A percentile compares a stretch with the other conserved stretches of the same genome.
These are phyloP conservation scores for Lepidostoma basale DNA, from an alignment of 1,140 invertebrate species.

Conservation along the genomic window DNA sequence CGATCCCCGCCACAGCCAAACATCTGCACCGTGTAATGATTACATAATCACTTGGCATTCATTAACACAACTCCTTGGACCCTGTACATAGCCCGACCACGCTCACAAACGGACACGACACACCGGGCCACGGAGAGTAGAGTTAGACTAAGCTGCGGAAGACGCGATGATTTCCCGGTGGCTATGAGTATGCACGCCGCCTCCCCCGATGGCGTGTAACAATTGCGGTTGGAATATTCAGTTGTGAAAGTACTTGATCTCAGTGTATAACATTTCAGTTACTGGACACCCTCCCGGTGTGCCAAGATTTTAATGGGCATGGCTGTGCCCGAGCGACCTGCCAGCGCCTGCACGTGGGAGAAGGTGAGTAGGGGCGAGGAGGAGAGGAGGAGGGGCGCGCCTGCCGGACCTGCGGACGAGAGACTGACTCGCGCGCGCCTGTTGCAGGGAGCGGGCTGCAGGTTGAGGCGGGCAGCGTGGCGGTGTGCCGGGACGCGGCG, in stretches of 20 bases:
- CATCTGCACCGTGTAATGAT: no score
- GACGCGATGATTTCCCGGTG: neutral
- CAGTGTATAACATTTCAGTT: slow-evolving; percentile 75
- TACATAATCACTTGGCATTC: no score
- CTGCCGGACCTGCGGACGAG: neutral
- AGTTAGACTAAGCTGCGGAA: no score
- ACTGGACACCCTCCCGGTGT: slow-evolving; percentile 99
- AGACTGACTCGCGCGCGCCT: slow-evolving; percentile 5
- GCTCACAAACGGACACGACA: no score
- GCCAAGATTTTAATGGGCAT: slow-evolving; percentile 98
- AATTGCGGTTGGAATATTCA: slow-evolving; percentile 25
- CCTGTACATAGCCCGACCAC: no score
- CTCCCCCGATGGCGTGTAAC: neutral
- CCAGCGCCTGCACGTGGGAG: slow-evolving; percentile 94
- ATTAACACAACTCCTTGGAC: no score
- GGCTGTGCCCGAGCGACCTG: slow-evolving; percentile 92
- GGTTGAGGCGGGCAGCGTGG: slow-evolving; percentile 90
- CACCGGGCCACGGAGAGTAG: no score
- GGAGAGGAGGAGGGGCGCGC: neutral
- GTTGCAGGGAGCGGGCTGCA: slow-evolving; percentile 86
- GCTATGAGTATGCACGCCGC: neutral
- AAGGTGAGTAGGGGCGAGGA: slow-evolving; percentile 69
- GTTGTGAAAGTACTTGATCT: slow-evolving; percentile 31
- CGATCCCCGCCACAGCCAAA: neutral
- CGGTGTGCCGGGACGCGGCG: slow-evolving; percentile 91